A percentile compares a stretch with the other conserved stretches of the same genome.
These are phyloP conservation scores for Diadema setosum DNA, from an alignment of 35 echinoderm and acorn worm genomes.

Conservation along the genomic window DNA sequence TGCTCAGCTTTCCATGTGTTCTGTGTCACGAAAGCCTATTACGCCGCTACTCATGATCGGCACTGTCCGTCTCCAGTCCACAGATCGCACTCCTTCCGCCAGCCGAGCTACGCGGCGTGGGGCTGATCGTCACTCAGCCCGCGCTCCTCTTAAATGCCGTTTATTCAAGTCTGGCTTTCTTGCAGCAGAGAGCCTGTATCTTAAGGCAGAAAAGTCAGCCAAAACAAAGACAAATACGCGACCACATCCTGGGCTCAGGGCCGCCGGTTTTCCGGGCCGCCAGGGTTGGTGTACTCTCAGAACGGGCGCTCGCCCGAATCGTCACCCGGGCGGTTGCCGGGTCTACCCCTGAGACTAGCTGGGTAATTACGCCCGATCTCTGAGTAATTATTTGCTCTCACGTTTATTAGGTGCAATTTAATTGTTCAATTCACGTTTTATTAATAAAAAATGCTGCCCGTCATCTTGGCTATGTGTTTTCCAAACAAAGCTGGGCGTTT, in stretches of 20 bases:
- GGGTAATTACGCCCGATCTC: background rate
- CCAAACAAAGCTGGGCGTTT: constrained; percentile 13
- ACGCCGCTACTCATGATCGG: too few species aligned
- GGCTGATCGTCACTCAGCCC: constrained; percentile 5
- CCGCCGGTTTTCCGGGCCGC: background rate
- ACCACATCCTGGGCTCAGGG: background rate
- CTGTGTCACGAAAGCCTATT: too few species aligned
- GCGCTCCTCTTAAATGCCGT: background rate
- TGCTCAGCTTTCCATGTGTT: background rate
- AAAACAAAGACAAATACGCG: background rate
- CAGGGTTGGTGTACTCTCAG: background rate
- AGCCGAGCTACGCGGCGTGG: too few species aligned
- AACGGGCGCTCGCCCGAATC: background rate
- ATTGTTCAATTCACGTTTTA: constrained; percentile 30
- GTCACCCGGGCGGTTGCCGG: background rate
- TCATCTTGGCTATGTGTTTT: constrained; percentile 4
- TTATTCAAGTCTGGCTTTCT: background rate
- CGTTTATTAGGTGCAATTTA: constrained; percentile 33
- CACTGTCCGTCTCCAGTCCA: too few species aligned
- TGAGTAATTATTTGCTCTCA: constrained; percentile 27
- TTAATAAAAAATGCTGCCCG: constrained; percentile 18
- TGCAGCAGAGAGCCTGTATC: background rate
- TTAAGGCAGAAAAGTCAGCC: background rate
- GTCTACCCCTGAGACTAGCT: background rate
- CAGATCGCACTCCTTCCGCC: too few species aligned